Percentiles rank a stretch among this genome's conserved stretches.
Evolutionary conservation across 2,888 invertebrate genomes (phyloP).

Genomic region (Microctonus aethiopoides): DNA sequence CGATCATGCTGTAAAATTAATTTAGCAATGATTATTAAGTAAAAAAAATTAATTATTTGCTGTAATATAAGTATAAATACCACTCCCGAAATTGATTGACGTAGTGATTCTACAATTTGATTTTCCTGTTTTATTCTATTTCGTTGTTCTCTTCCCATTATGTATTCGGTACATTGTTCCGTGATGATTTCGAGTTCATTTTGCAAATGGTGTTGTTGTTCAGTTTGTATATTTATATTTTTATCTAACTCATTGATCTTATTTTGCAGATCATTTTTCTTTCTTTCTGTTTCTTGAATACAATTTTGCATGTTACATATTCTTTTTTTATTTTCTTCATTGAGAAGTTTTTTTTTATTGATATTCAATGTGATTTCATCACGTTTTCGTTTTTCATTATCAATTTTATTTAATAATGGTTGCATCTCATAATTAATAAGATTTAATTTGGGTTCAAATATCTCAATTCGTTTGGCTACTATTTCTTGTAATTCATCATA

Average conservation of each 20-base stretch:
- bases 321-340: neutral
- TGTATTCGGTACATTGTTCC: neutral
- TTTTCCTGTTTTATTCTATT: neutral
- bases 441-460: neutral
- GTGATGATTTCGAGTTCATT: neutral
- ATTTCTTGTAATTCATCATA: neutral
- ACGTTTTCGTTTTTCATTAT: neutral
- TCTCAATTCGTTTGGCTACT: neutral
- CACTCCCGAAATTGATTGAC: neutral
- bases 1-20: conserved; percentile 79
- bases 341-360: neutral
- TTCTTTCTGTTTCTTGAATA: neutral
- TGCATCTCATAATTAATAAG: neutral
- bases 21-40: conserved; percentile 14
- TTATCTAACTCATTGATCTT: neutral
- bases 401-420: neutral
- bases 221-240: neutral
- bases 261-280: neutral
- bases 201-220: neutral
- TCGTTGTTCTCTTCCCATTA: neutral
- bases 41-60: neutral
- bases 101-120: neutral
- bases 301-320: neutral
- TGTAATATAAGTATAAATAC: neutral
- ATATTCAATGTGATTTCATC: neutral